Base-by-base conservation (phyloP, 92 coral and sea anemone genomes). In the Isaurus tuberculatus region DNA sequence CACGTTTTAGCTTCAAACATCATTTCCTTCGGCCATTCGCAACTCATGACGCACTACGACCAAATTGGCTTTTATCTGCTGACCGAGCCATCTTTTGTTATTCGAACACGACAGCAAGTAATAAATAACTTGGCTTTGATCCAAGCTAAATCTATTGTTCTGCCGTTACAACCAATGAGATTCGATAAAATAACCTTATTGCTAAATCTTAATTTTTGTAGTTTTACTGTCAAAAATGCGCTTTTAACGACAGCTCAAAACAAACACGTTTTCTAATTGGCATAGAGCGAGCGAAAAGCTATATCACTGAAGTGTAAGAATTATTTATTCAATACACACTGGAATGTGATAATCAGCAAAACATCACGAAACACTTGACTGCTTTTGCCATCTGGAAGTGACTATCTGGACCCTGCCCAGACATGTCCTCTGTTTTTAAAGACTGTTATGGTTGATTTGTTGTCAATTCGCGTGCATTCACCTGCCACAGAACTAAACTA, bases 111-210 rank as follows among this genome's bases (percentile, higher is more conserved):
- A 60, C 72, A 31, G 25, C 17, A 25, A 13, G 29, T 27, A 27
- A 63, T 63, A 63, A 14, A 25, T 26, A 42, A 22, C 27, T 75
- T 77, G 82, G 82, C 82, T 57, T 25, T 16, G 22, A 57, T 77
- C 82, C 82, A 77, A 43, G 25, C 19, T 9, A 6, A 42, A 32
- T 33, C 82, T 33, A 57, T 77, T 77, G 82, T 77, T 77, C 64
- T 55, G 40, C 34, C 1, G 22, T 34, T 77, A 51, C 68, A 46
- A 34, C 53, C 82, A 77, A 40, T 77, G 57, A 22, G 34, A 40
- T 57, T 34, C 22, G 22, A 31, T 77, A 55, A 22, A 61, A 17
- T 7, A 27, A 23, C 48, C 22, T n/a, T 25, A 61, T 8, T 29
- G 19, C 2, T 10, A 16, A 57, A 8, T 2, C 30, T 23, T 55